Evolutionary conservation across 2,797 vertebrate species (phyloP), one percentile per base, ranked within the genome.

Genomic region (Zenarchopterus dispar): DNA sequence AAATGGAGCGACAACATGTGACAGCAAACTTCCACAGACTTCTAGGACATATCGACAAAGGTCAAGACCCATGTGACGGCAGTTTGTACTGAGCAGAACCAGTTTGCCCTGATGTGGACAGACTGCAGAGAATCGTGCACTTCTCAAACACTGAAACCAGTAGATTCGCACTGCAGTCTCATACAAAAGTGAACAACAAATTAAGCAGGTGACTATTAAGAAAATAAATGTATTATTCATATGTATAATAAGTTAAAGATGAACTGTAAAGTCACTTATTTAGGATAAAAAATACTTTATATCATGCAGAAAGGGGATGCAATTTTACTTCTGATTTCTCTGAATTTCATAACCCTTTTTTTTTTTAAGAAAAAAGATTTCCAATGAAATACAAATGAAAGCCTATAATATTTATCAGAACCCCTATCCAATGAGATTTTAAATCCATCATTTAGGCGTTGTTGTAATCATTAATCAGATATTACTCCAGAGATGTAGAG

Each of bases 1-100:
- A n/a, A 46, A 22, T 10, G 19, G 43, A 70, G 60, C 51, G 70
- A 84, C 64, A 83, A 82, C 80, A 84, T 82, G 62, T 69, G 78
- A 84, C 84, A 70, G 63, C 53, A 28, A 68, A 62, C 63, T 69
- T 43, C 33, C 67, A 31, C 71, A 19, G 68, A 62, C 55, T 11
- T 73, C 53, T 65, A 59, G 82, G 73, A 62, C 60, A 28, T 19
- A 43, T 46, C 44, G 47, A 78, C 70, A 80, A 81, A 88, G 81
- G 80, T 86, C 71, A 46, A 17, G 70, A 64, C 59, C 70, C 46
- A 1, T 39, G 65, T 63, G 71, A 74, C 71, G 56, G 33, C 41
- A 63, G 67, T 31, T 59, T 48, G 51, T 13, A 16, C 36, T 15
- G 15, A 39, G 13, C 11, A 16, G 36, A 10, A 10, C 9, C 33